Evolutionary conservation across 2,888 invertebrate genomes (phyloP), one percentile per base, ranked within the genome.

Genomic region (Epiblema foenella): DNA sequence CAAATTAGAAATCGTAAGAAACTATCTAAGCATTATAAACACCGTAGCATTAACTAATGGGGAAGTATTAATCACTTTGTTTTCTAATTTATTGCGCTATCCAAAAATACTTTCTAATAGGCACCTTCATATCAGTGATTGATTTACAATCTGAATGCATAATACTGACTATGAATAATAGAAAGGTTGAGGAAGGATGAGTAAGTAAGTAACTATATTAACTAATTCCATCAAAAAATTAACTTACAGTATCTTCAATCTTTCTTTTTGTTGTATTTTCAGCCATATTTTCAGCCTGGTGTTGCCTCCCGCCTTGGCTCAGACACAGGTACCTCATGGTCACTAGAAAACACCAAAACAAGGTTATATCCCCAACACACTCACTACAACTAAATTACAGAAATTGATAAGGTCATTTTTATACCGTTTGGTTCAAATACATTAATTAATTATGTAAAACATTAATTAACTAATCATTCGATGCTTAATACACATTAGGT

Each of bases 381-480:
- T 51, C 24, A 7, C 73, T 68, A 66, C 69, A 70, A 86, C 87
- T 86, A 81, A 80, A 66, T 74, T 75, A 72, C 67, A 17, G 69
- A 62, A 75, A 78, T 75, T 74, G 73, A 77, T 77, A 66, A 79
- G 76, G 74, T 79, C 77, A 77, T 84, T 82, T 89, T 83, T 88
- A 89, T 86, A 86, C 76, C 77, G 75, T 77, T 77, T 75, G 75
- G 82, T 78, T 76, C 70, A 77, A 77, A 81, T 78, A 79, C 80
- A 86, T 85, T 86, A 86, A 84, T 86, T 83, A 86, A 88, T 85
- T 77, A 82, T 75, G 79, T 77, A 74, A 70, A 78, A 78, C 65
- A 65, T 67, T 77, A 78, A 85, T 88, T 89, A 87, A 85, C 83
- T 89, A 88, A 87, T 86, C 79, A 78, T 78, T 72, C 75, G 72